Conservation (phyloP, 2,113 vertebrate genomes). For the Macquaria ambigua region DNA sequence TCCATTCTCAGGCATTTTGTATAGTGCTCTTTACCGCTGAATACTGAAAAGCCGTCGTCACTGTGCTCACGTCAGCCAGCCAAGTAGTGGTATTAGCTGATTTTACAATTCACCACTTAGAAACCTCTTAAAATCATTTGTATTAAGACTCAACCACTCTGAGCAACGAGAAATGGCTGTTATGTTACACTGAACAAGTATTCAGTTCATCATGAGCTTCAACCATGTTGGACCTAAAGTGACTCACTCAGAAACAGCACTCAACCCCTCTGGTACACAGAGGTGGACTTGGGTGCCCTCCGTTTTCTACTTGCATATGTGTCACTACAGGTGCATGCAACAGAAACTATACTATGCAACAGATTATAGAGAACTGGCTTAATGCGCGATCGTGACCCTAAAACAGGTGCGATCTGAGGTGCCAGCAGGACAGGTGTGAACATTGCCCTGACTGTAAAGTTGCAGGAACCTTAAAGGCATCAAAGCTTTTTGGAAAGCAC, state of each 20-base stretch:
- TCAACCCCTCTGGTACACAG: not conserved
- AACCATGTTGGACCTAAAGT: not conserved
- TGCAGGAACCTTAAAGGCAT: not conserved
- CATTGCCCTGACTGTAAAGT: not conserved
- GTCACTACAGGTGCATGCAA: not conserved
- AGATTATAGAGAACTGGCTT: not conserved
- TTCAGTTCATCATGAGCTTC: not conserved
- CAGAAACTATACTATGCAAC: not conserved
- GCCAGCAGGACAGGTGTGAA: conserved; percentile 1
- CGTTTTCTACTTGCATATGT: not conserved
- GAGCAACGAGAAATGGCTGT: not conserved
- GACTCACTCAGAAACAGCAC: not conserved
- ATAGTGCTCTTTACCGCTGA: conserved; percentile 49
- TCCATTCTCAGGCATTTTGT: conserved; percentile 61
- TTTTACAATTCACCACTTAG: conserved; percentile 32
- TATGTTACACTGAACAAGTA: not conserved
- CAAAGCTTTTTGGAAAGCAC: not conserved
- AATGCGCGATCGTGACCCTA: not conserved
- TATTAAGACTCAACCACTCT: not conserved
- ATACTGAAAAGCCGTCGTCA: conserved; percentile 13
- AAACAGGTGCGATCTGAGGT: not conserved
- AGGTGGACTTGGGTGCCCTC: not conserved
- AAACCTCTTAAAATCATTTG: conserved; percentile 20
- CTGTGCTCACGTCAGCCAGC: not conserved
- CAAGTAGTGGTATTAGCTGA: conserved; percentile 12